These are phyloP conservation scores for Etheostoma nigrum DNA, from an alignment of 2,797 vertebrate genomes.

Conservation along the genomic window DNA sequence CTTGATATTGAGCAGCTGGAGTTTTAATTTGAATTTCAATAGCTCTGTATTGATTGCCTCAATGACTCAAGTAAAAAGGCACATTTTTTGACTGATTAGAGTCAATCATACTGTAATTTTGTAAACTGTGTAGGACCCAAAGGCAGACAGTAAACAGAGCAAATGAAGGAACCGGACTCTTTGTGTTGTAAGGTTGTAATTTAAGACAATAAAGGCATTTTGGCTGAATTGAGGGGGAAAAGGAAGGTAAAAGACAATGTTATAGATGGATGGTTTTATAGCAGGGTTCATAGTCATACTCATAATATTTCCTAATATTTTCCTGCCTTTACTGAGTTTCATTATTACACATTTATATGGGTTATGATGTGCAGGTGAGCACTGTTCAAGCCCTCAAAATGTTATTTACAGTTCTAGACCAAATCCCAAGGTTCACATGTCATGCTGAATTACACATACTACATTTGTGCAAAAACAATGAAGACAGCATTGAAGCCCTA, in stretches of 20 bases:
- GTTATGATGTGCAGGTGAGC: neutral
- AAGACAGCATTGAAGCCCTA: neutral
- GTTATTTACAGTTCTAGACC: neutral
- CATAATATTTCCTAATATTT: neutral
- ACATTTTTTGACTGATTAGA: neutral
- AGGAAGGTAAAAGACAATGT: neutral
- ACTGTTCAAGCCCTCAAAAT: neutral
- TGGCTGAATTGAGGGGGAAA: neutral
- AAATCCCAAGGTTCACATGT: neutral
- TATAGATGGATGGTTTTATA: neutral
- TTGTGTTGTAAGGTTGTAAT: neutral
- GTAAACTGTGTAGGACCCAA: neutral
- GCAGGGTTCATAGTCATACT: neutral
- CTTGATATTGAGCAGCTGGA: conserved; percentile 28
- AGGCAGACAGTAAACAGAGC: neutral
- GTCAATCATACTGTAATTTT: neutral
- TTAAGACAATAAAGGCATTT: neutral
- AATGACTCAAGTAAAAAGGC: neutral
- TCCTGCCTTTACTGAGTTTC: neutral
- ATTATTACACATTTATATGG: neutral
- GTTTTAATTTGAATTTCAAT: neutral
- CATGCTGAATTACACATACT: conserved; percentile 10
- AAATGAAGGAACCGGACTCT: neutral
- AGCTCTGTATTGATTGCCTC: conserved; percentile 16
- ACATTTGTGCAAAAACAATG: neutral